phyloP scores from a whole-genome alignment of 2,113 vertebrate genomes.

The Potamarius usumacintae region DNA sequence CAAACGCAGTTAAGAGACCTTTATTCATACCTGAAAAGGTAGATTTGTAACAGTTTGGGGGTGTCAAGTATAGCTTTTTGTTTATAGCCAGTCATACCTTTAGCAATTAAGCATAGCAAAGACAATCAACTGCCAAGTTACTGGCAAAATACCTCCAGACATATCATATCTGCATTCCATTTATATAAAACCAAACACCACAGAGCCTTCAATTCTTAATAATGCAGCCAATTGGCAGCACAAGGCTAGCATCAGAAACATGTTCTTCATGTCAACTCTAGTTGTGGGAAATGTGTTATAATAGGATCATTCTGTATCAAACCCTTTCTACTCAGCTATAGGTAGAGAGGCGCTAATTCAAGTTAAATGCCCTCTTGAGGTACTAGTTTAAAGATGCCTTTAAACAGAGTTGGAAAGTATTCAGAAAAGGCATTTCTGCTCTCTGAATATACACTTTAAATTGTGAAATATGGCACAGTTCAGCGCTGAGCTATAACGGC shows the following conservation, averaged over 20 bases:
- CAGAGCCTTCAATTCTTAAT: background rate
- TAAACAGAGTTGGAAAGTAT: slow-evolving; percentile 50
- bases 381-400: slow-evolving; percentile 46
- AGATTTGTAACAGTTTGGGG: too few species aligned
- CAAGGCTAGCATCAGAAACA: background rate
- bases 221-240: background rate
- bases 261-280: background rate
- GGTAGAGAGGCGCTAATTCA: slow-evolving; percentile 66
- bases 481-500: background rate
- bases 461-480: slow-evolving; percentile 10
- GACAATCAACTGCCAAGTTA: background rate
- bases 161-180: background rate
- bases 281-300: slow-evolving; percentile 53
- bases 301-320: slow-evolving; percentile 41
- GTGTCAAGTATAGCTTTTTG: too few species aligned
- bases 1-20: too few species aligned
- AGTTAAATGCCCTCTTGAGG: slow-evolving; percentile 61
- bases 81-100: background rate
- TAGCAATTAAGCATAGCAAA: background rate
- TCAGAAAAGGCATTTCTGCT: slow-evolving; percentile 55
- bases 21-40: too few species aligned
- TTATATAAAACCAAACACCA: background rate
- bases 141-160: background rate
- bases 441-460: slow-evolving; percentile 53
- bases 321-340: slow-evolving; percentile 33